Base-by-base conservation (phyloP, 2,888 invertebrate species). In the Euzetes globulus region DNA sequence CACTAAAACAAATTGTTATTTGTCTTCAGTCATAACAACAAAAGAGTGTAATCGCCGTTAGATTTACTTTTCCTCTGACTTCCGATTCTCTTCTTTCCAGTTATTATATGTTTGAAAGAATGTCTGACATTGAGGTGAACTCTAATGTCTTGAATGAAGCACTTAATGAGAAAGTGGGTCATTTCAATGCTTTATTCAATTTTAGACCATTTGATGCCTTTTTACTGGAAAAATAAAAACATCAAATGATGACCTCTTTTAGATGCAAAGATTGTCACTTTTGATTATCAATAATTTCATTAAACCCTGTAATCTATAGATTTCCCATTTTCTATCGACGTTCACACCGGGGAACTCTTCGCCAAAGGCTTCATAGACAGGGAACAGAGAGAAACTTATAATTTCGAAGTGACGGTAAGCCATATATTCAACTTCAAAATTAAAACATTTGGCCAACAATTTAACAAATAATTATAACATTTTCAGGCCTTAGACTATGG, bases 401-500 rank as follows among this genome's bases (percentile, higher is more conserved):
- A 75, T 33, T 80, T 80, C 68, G 77, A 78, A 71, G 79, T 80
- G 13, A 77, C 79, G 74, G 80, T 79, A 78, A 78, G 15, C 4
- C 17, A 50, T 41, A n/a, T 27, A 25, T 50, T 41, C 25, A n/a
- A n/a, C 19, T 29, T 55, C 25, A 27, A n/a, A n/a, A 33, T 55
- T 37, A 37, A 1, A n/a, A n/a, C n/a, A n/a, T n/a, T 13, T 19
- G 50, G 25, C 2, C 5, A 19, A 27, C 25, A 27, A 52, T 45
- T 33, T 6, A n/a, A 25, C 37, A 33, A n/a, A 25, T 47, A 13
- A 17, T 25, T 71, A 22, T 45, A 45, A n/a, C 5, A 33, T 55
- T 50, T 19, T 0, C 88, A 88, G 37, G 92, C 92, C 0, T 86
- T 85, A 77, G 92, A 93, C 80, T 89, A 88, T 80, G 91, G 91